Evolutionary conservation across 2,888 invertebrate species (phyloP).

Genomic region (Bellardia pandia): DNA sequence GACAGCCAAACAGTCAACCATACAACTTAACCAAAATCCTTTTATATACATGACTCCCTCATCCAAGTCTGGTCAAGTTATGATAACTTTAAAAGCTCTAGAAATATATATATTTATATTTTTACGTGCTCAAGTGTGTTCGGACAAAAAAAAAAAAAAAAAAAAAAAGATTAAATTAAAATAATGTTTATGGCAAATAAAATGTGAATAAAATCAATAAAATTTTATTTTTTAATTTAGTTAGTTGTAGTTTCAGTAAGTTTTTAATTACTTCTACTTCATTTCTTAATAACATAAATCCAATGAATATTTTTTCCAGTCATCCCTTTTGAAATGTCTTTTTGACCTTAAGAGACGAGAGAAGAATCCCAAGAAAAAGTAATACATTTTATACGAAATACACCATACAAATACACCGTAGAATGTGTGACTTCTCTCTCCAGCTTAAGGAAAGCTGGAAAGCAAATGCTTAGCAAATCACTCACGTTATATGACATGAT

Average conservation of each 20-base stretch:
- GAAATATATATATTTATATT: conserved; percentile 1
- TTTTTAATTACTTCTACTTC: conserved; percentile 29
- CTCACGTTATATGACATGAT: too few species aligned
- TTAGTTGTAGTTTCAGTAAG: conserved; percentile 17
- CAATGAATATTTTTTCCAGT: conserved; percentile 34
- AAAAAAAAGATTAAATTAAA: conserved; percentile 35
- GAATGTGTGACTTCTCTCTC: too few species aligned
- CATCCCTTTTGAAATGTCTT: neutral
- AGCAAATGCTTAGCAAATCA: too few species aligned
- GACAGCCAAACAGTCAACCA: neutral
- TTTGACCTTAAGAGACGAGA: neutral
- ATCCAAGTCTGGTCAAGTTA: conserved; percentile 56
- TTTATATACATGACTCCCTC: conserved; percentile 29
- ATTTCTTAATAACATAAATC: conserved; percentile 66
- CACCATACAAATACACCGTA: too few species aligned
- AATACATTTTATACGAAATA: too few species aligned
- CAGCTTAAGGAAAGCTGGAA: too few species aligned
- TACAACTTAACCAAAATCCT: conserved; percentile 41
- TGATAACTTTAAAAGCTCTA: conserved; percentile 38
- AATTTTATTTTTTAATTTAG: conserved; percentile 41
- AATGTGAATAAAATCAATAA: conserved; percentile 38
- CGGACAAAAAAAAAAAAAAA: neutral
- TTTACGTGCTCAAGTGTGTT: conserved; percentile 20
- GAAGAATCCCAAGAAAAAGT: neutral
- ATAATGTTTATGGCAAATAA: conserved; percentile 29